A percentile compares a stretch with the other conserved stretches of the same genome.
These are phyloP conservation scores for Bungarus multicinctus DNA, from an alignment of 2,113 vertebrate species.

Conservation along the genomic window DNA sequence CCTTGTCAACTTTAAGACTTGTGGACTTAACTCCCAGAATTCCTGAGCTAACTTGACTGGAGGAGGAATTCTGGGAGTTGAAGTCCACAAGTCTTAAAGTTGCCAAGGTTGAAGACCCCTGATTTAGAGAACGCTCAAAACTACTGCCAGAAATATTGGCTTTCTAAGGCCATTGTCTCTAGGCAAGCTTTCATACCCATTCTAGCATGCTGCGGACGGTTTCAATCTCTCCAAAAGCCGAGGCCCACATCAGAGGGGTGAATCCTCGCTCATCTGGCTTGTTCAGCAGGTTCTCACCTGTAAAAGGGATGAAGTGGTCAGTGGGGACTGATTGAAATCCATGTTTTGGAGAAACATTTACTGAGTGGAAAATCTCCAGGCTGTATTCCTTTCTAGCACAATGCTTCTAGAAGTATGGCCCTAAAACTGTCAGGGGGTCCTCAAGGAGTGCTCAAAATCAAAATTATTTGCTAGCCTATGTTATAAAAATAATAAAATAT, in stretches of 20 bases:
- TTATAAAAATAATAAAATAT: not conserved
- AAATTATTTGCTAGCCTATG: not conserved
- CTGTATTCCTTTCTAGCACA: not conserved
- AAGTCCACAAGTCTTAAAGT: too few relatives aligned
- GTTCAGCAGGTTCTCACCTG: constrained; percentile 85
- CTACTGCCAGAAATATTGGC: not conserved
- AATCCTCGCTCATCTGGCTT: constrained; percentile 88
- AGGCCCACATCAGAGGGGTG: constrained; percentile 95
- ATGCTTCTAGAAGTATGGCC: not conserved
- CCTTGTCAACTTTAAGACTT: too few relatives aligned
- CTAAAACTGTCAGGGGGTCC: not conserved
- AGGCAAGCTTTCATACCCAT: constrained; percentile 71
- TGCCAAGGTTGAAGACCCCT: too few relatives aligned
- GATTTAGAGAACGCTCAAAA: not conserved
- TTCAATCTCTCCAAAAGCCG: constrained; percentile 92
- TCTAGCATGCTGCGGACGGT: constrained; percentile 87
- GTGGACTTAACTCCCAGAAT: too few relatives aligned
- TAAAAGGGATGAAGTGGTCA: not conserved
- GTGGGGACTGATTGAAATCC: not conserved
- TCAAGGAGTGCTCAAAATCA: not conserved
- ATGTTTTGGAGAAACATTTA: not conserved
- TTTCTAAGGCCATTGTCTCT: not conserved
- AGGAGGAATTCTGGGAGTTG: too few relatives aligned
- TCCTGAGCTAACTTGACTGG: too few relatives aligned
- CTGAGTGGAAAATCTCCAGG: not conserved